Base-by-base conservation (phyloP, 2,797 vertebrate species). In the Discoglossus pictus region DNA sequence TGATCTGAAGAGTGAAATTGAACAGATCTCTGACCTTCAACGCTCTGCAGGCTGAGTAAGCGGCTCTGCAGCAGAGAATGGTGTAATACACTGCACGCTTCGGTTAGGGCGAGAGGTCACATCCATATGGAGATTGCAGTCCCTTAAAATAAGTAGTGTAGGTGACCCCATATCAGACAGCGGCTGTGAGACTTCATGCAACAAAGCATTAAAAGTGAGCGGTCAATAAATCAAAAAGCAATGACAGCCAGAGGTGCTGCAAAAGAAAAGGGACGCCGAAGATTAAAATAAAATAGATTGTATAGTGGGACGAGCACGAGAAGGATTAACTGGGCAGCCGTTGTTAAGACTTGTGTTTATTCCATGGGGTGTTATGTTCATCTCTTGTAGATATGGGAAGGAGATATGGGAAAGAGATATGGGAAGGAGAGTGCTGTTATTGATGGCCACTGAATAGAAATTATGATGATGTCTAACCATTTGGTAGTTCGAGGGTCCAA, bases 91-190 rank as follows among this genome's bases (percentile, higher is more conserved):
- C 59, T 66, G 76, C 79, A 73, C 80, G 80, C 74, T 82, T 65
- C 69, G 43, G 21, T 9, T 0, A 7, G 73, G 58, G 53, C 73
- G 76, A 78, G 17, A 72, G 73, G 65, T 76, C 75, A 78, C 67
- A 78, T 82, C 80, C 75, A 80, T 68, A 81, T 73, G 75, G 79
- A 86, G 64, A 82, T 79, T 75, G 71, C 76, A 83, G 61, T 83
- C 61, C 62, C 62, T 53, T 76, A 61, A 48, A 79, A 78, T 76
- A 78, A 82, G 74, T 47, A 80, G 62, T 52, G 21, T 31, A 63
- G 79, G 74, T 82, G 79, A 82, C 80, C 78, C 83, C 59, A 75
- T 66, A 78, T 78, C 74, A 83, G 74, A 73, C 66, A 65, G 11
- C 9, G 79, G 56, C 75, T 59, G 16, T 2, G 48, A 77, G 54